Evolutionary conservation across 2,888 invertebrate genomes (phyloP), one percentile per base, ranked within the genome.

Genomic region (Brenthis daphne): DNA sequence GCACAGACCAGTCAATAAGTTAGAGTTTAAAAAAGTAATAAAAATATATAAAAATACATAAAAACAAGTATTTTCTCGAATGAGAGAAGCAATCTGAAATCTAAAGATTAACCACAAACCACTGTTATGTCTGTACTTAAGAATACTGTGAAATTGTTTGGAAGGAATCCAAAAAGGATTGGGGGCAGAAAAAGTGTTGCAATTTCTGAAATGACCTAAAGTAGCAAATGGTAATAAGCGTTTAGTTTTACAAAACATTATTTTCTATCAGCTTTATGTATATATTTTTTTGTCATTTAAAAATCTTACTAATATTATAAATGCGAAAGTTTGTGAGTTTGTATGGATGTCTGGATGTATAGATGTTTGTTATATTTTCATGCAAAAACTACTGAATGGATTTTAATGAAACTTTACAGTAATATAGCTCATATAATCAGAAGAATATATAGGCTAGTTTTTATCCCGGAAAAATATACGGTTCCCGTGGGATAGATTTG

Each of bases 111-210:
- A 70, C 66, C 65, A 57, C 66, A 65, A 68, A 66, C 70, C 73
- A 66, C 70, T 66, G 64, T 69, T 73, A 73, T 71, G 65, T 67
- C 65, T 64, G 73, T 73, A 53, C 70, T 73, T 68, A 71, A 73
- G 68, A 56, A 68, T 68, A 66, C 53, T 57, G 68, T 67, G 70
- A 68, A 71, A 73, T 73, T 71, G 73, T 73, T 71, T 73, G 73
- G 73, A 73, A 69, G 13, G 57, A 65, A 63, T 73, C 73, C 73
- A 73, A 73, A 70, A 69, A 67, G 73, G 65, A 72, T 71, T 68
- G 70, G 12, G 29, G 65, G 58, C 48, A 66, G 64, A 67, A 71
- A 66, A 68, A 67, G 64, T 67, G 60, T 24, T 55, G 65, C 70
- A 65, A 71, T 73, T 53, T 66, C 48, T 20, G 50, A 64, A 72